Evolutionary conservation across 37 sponge, comb jelly and placozoan species (phyloP).

Genomic region (Chondrosia reniformis): DNA sequence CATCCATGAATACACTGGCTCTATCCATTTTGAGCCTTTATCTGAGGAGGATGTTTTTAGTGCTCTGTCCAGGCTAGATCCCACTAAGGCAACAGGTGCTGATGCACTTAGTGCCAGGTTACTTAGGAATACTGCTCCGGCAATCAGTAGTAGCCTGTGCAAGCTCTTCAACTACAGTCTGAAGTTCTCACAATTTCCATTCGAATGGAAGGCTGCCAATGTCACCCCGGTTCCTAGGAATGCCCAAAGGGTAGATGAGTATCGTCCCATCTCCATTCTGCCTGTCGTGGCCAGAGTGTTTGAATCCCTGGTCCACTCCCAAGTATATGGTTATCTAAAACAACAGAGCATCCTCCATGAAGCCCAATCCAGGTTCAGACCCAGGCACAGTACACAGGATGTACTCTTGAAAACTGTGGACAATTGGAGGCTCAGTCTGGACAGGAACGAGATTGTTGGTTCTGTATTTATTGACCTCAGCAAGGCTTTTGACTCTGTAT

Average conservation of each 20-base stretch:
- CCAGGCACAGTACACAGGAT: neutral
- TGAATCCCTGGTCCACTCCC: neutral
- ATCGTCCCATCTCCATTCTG: neutral
- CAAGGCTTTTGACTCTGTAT: too few species aligned
- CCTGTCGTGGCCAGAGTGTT: neutral
- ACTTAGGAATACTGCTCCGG: slow-evolving; percentile 10
- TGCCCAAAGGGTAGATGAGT: neutral
- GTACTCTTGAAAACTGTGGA: too few species aligned
- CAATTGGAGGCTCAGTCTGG: too few species aligned
- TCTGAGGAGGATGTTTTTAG: neutral
- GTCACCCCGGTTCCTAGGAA: neutral
- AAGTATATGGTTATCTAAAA: neutral
- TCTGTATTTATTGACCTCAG: too few species aligned
- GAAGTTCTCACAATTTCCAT: neutral
- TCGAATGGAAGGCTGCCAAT: neutral
- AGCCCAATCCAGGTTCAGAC: slow-evolving; percentile 1
- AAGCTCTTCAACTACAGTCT: slow-evolving; percentile 7
- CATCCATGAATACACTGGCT: neutral
- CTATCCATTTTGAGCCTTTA: neutral
- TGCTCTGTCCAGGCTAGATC: neutral
- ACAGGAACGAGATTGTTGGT: too few species aligned
- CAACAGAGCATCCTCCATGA: neutral
- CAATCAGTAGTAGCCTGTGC: neutral
- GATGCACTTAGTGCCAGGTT: slow-evolving; percentile 14
- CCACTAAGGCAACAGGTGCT: neutral